phyloP scores from a whole-genome alignment of 1,140 invertebrate species.

The Cydia strobilella region DNA sequence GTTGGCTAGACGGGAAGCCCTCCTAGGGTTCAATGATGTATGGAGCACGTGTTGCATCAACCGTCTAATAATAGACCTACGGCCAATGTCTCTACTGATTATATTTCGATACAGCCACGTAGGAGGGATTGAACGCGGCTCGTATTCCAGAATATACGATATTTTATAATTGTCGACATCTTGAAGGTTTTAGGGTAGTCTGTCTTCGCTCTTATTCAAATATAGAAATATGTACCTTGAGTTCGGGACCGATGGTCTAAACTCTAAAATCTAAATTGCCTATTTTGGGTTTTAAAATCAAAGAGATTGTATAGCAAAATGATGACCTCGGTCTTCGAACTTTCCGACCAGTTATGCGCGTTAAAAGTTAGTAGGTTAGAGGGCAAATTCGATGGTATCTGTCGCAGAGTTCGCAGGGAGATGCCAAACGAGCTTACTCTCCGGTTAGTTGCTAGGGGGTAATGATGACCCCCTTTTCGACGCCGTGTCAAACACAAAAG shows the following conservation, averaged over 20 bases:
- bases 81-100: constrained; percentile 45
- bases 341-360: neutral
- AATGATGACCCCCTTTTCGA: no score
- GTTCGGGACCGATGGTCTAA: neutral
- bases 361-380: constrained; percentile 19
- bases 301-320: neutral
- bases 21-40: constrained; percentile 29
- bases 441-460: neutral
- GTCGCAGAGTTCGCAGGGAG: neutral
- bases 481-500: no score
- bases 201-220: no score
- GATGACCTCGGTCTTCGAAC: neutral
- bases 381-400: neutral
- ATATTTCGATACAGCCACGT: constrained; percentile 43
- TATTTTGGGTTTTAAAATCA: neutral
- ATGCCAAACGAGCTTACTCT: neutral
- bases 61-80: constrained; percentile 42
- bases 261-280: no score
- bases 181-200: no score
- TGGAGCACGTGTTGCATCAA: constrained; percentile 39
- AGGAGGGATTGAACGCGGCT: constrained; percentile 37
- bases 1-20: constrained; percentile 16
- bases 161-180: neutral
- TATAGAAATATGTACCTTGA: no score
- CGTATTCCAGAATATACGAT: constrained; percentile 2